Conservation (phyloP, 2,113 vertebrate species). For the Scalopus aquaticus region DNA sequence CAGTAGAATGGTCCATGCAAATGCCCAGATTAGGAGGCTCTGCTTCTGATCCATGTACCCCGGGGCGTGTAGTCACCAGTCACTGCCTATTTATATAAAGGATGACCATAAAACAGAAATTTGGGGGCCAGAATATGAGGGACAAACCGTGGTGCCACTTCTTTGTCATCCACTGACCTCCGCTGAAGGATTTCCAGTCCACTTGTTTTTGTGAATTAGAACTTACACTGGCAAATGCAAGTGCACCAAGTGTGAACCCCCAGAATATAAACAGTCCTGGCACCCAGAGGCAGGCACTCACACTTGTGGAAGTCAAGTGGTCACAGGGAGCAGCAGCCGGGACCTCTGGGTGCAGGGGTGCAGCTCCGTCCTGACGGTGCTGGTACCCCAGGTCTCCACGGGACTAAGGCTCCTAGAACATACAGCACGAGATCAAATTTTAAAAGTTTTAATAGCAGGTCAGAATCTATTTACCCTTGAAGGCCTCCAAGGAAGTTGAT, state of each 20-base stretch:
- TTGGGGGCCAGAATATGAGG: neutral
- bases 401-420: neutral
- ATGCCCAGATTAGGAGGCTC: neutral
- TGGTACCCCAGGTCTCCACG: neutral
- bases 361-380: neutral
- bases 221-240: neutral
- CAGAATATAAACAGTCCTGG: neutral
- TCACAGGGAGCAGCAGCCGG: neutral
- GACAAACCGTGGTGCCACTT: neutral
- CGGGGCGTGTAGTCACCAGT: rapidly evolving
- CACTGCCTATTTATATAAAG: neutral
- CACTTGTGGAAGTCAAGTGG: neutral
- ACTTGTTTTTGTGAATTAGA: neutral
- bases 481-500: neutral
- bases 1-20: neutral
- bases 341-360: neutral
- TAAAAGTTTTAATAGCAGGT: neutral
- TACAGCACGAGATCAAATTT: neutral
- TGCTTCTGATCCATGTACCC: neutral
- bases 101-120: neutral
- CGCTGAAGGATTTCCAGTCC: neutral
- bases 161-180: neutral
- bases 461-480: neutral
- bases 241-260: neutral
- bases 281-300: neutral